Evolutionary conservation across 2,888 invertebrate genomes (phyloP).

Genomic region (Maniola hyperantus): DNA sequence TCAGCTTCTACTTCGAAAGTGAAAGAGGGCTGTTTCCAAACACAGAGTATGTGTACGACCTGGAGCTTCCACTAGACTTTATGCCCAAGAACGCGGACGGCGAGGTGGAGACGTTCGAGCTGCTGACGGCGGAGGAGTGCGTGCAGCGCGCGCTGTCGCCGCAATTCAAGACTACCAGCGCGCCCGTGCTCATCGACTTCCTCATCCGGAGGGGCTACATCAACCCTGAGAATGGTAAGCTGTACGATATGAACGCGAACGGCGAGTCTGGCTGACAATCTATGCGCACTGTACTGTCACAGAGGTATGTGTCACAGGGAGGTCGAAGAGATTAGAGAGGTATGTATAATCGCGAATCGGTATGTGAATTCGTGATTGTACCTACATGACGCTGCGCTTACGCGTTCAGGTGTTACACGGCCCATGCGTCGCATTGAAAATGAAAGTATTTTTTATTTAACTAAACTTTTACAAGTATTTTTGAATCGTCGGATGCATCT

Average conservation of each 20-base stretch:
- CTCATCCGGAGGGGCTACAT: constrained; percentile 95
- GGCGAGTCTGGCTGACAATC: too few relatives aligned
- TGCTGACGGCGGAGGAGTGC: constrained; percentile 92
- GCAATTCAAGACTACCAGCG: constrained; percentile 97
- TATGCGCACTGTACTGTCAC: too few relatives aligned
- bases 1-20: constrained; percentile 94
- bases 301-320: too few relatives aligned
- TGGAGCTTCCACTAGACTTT: constrained; percentile 95
- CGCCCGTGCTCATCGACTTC: constrained; percentile 95
- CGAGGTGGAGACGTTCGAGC: constrained; percentile 95
- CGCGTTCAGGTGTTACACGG: too few relatives aligned
- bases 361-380: too few relatives aligned
- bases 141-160: constrained; percentile 90
- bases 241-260: not conserved
- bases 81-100: constrained; percentile 96
- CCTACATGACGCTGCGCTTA: too few relatives aligned
- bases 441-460: too few relatives aligned
- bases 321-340: too few relatives aligned
- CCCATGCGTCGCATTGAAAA: too few relatives aligned
- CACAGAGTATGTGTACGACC: constrained; percentile 96
- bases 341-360: too few relatives aligned
- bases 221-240: constrained; percentile 92
- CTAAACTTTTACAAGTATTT: too few relatives aligned
- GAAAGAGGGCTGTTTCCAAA: constrained; percentile 97
- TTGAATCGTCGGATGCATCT: too few relatives aligned